phyloP scores from a whole-genome alignment of 2,888 invertebrate genomes.

The Oeneis ivallda region DNA sequence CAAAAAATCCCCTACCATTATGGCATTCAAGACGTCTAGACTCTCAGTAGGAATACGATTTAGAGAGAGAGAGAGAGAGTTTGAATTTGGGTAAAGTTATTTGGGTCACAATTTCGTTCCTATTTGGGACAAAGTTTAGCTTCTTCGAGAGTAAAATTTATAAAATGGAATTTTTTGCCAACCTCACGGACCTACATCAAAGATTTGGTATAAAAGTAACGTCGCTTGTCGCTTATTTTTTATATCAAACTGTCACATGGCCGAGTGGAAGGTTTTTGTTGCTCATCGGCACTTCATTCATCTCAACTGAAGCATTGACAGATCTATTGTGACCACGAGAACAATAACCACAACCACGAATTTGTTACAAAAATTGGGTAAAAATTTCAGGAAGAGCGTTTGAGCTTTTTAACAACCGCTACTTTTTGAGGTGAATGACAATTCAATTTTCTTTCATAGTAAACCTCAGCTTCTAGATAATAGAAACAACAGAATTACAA shows the following conservation, averaged over 20 bases:
- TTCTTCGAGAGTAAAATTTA: neutral
- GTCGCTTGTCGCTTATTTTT: conserved; percentile 38
- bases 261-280: conserved; percentile 35
- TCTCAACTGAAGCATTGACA: conserved; percentile 74
- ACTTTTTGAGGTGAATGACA: neutral
- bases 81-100: neutral
- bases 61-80: too few relatives aligned
- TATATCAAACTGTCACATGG: conserved; percentile 47
- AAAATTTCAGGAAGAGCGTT: conserved; percentile 39
- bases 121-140: neutral
- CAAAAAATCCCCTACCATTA: too few relatives aligned
- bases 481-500: neutral
- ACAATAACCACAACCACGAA: conserved; percentile 67
- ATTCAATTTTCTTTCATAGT: neutral
- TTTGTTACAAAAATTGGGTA: conserved; percentile 48
- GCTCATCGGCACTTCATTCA: conserved; percentile 68
- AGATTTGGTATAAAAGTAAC: conserved; percentile 27
- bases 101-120: neutral
- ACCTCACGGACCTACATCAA: neutral
- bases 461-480: neutral
- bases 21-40: too few relatives aligned
- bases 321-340: conserved; percentile 68
- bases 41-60: too few relatives aligned
- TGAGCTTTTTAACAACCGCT: conserved; percentile 20
- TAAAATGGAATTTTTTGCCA: neutral